phyloP scores from a whole-genome alignment of 2,888 invertebrate genomes.

The Adelognathus sp. region DNA sequence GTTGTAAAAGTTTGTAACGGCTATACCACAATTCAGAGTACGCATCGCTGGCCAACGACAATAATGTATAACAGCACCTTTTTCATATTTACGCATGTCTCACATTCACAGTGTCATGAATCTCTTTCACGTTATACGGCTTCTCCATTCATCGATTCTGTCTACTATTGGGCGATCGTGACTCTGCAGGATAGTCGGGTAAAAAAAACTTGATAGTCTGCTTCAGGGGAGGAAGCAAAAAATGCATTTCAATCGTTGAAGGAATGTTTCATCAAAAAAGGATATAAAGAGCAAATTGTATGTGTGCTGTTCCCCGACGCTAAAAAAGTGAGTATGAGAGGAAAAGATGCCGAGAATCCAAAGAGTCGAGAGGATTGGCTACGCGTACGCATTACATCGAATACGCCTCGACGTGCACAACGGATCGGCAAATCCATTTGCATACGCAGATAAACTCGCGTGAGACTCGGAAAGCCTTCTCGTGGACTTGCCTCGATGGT shows the following conservation, averaged over 20 bases:
- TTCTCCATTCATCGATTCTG: constrained; percentile 6
- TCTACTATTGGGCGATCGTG: background rate
- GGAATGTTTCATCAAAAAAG: constrained; percentile 20
- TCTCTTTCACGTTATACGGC: background rate
- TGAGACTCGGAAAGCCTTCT: constrained; percentile 8
- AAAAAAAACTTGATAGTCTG: background rate
- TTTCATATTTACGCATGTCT: background rate
- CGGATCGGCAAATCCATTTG: constrained; percentile 56
- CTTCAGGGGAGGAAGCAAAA: background rate
- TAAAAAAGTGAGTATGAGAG: background rate
- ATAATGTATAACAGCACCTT: constrained; percentile 7
- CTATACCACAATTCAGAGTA: background rate
- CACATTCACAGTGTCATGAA: background rate
- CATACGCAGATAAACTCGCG: constrained; percentile 65
- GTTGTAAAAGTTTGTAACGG: constrained; percentile 15
- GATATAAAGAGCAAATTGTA: background rate
- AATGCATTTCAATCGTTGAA: constrained; percentile 37
- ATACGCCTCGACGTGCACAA: constrained; percentile 25
- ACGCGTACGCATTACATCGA: constrained; percentile 54
- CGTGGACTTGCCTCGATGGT: constrained; percentile 1
- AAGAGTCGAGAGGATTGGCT: constrained; percentile 11
- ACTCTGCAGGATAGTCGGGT: background rate
- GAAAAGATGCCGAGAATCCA: background rate
- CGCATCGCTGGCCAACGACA: constrained; percentile 25
- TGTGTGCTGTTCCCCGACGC: background rate